Percentiles rank a stretch among this genome's conserved stretches.
phyloP scores from a whole-genome alignment of 2,113 vertebrate genomes.

The Chionis minor region DNA sequence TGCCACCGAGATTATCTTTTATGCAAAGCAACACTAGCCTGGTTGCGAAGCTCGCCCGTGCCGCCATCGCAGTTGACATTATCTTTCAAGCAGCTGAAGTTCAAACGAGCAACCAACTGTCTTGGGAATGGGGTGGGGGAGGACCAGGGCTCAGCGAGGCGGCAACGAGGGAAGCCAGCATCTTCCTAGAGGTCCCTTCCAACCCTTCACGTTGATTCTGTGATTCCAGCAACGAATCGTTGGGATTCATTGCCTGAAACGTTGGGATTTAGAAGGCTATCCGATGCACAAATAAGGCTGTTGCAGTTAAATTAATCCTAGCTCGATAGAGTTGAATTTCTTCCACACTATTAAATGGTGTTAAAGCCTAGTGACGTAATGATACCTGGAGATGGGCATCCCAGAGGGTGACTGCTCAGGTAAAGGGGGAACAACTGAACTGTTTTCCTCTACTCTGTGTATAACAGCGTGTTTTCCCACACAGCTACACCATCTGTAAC shows the following conservation, averaged over 20 bases:
- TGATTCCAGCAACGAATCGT: too few relatives aligned
- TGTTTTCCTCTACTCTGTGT: neutral
- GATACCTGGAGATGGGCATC: neutral
- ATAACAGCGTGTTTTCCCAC: neutral
- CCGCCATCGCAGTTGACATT: constrained; percentile 15
- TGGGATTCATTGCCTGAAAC: neutral
- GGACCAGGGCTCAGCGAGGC: neutral
- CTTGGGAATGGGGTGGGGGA: neutral
- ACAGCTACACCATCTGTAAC: neutral
- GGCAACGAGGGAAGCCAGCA: neutral
- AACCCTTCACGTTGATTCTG: too few relatives aligned
- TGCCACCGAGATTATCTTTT: neutral
- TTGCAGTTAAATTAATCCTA: neutral
- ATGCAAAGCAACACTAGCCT: neutral
- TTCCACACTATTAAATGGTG: neutral
- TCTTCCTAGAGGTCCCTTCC: neutral
- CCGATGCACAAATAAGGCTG: neutral
- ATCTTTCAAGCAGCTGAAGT: neutral
- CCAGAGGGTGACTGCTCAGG: neutral
- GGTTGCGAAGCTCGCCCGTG: neutral
- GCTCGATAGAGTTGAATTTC: neutral
- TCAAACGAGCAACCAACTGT: constrained; percentile 40
- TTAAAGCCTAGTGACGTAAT: neutral
- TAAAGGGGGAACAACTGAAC: too few relatives aligned
- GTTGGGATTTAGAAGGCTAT: neutral